Evolutionary conservation across 37 sponge, comb jelly and placozoan species (phyloP), one percentile per base, ranked within the genome.

Genomic region (Ianthella basta): DNA sequence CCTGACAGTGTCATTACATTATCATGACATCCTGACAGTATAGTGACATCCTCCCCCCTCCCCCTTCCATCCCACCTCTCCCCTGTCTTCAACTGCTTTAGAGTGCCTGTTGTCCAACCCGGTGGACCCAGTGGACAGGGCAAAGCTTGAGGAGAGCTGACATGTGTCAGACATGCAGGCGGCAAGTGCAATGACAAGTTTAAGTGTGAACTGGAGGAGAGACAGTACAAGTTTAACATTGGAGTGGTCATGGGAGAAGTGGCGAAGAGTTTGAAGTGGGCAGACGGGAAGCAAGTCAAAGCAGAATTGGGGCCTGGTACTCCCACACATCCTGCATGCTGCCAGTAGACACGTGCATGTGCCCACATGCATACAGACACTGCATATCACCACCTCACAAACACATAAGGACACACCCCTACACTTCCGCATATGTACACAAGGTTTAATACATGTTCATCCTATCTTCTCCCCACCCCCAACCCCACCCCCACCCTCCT

Each of bases 271-370:
- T 82, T 98, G 80, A 96, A 96, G 85, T 98, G 99, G 99, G 97
- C 95, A 35, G 97, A 99, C 84, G 97, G 99, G 40, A 95, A 89
- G 50, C 29, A 87, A 4, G 82, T 99, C n/a, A 99, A 99, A 73
- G 86, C 79, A 16, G 91, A 87, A 24, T 87, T 97, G 15, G 97
- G 33, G 53, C n/a, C 12, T 21, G 65, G 14, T 27, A 4, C 33
- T 18, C 61, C 20, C 72, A 56, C 66, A 30, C 66, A 16, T 64
- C 29, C 70, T 27, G 96, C 3, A 68, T 81, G 27, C 86, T 30
- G 35, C 34, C 70, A 30, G 33, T n/a, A n/a, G n/a, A n/a, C n/a
- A 30, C 70, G 8, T 33, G 8, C 70, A 30, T 33, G 8, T 33
- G 27, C 70, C 10, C 70, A 69, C 70, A 69, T 33, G 27, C 70